Evolutionary conservation across 2,797 vertebrate genomes (phyloP).

Genomic region (Onychomys arenicola): DNA sequence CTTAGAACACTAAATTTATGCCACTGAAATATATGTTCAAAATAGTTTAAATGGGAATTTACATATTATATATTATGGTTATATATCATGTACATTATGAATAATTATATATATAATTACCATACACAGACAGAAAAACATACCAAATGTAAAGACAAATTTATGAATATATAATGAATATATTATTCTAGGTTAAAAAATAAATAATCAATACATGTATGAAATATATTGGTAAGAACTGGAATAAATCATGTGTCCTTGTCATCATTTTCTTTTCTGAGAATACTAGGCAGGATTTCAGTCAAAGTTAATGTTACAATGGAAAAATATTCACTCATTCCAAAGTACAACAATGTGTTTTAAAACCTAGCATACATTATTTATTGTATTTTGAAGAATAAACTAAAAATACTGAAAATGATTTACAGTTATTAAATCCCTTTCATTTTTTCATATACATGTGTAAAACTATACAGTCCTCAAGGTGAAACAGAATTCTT

Average conservation of each 20-base stretch:
- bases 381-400: constrained; percentile 21
- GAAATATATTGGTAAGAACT: background rate
- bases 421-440: background rate
- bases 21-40: background rate
- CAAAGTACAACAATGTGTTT: background rate
- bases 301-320: background rate
- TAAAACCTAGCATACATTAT: background rate
- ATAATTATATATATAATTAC: background rate
- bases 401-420: background rate
- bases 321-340: background rate
- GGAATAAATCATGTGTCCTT: background rate
- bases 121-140: background rate
- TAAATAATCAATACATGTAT: background rate
- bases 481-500: background rate
- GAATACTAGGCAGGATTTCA: background rate
- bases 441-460: background rate
- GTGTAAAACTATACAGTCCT: background rate
- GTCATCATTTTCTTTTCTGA: background rate
- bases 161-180: constrained; percentile 18
- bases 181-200: background rate
- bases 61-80: too few species aligned
- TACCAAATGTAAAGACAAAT: background rate
- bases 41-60: background rate
- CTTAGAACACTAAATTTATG: background rate
- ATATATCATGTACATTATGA: background rate